Evolutionary conservation across 1,140 invertebrate species (phyloP).

Genomic region (Theocolax elegans): DNA sequence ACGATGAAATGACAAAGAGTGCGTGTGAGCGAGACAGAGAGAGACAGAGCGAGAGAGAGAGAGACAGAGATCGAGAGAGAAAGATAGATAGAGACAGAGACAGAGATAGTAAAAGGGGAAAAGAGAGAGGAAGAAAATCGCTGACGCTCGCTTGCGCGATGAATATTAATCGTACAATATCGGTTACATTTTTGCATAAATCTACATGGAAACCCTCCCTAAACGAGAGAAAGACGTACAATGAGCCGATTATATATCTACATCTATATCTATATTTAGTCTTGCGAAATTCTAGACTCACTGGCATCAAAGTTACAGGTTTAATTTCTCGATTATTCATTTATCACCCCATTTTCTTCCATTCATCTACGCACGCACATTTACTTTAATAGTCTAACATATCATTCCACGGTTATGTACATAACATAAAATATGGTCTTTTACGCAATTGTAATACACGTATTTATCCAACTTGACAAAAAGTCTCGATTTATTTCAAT

Average conservation of each 20-base stretch:
- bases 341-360: neutral
- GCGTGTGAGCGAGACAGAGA: neutral
- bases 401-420: too few species aligned
- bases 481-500: too few species aligned
- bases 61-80: too few species aligned
- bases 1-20: neutral
- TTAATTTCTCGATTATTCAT: conserved; percentile 40
- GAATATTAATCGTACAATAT: conserved; percentile 60
- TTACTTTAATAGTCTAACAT: too few species aligned
- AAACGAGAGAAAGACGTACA: neutral
- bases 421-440: too few species aligned
- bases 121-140: conserved; percentile 19
- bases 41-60: conserved; percentile 26
- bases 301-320: conserved; percentile 5
- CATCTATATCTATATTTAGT: neutral
- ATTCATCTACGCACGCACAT: neutral
- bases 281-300: neutral
- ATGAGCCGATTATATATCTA: neutral
- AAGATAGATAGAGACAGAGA: too few species aligned
- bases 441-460: too few species aligned
- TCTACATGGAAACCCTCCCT: conserved; percentile 47
- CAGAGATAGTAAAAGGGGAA: conserved; percentile 20
- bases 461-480: too few species aligned
- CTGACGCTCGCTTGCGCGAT: conserved; percentile 42
- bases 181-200: conserved; percentile 59